These are phyloP conservation scores for Listronotus oregonensis DNA, from an alignment of 1,140 invertebrate genomes.

Conservation along the genomic window DNA sequence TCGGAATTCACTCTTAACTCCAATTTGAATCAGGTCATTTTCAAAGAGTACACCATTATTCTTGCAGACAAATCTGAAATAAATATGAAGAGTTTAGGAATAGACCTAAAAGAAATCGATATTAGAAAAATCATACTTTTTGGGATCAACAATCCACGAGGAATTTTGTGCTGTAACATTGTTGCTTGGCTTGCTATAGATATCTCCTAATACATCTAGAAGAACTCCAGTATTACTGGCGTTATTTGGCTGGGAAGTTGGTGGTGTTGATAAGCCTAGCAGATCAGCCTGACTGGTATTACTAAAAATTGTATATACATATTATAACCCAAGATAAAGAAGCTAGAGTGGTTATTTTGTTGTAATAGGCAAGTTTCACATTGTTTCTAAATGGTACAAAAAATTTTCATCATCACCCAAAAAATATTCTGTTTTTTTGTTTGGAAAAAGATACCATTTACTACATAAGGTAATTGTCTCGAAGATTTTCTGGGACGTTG, in stretches of 20 bases:
- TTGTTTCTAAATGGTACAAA: too few relatives aligned
- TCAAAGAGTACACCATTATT: constrained; percentile 98
- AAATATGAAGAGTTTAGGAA: neutral
- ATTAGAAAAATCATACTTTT: constrained; percentile 35
- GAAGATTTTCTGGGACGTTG: too few relatives aligned
- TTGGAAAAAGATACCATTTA: too few relatives aligned
- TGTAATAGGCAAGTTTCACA: too few relatives aligned
- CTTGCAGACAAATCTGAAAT: constrained; percentile 89
- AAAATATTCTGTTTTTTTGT: too few relatives aligned
- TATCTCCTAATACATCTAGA: constrained; percentile 89
- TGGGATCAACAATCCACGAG: constrained; percentile 31
- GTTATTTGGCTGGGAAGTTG: constrained; percentile 66
- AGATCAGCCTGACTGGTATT: constrained; percentile 77
- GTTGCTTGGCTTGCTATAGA: constrained; percentile 73
- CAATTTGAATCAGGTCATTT: constrained; percentile 97
- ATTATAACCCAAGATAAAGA: too few relatives aligned
- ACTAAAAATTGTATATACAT: constrained; percentile 32
- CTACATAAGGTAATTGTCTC: too few relatives aligned
- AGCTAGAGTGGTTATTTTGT: too few relatives aligned
- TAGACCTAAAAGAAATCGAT: too few relatives aligned
- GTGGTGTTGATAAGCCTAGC: constrained; percentile 82
- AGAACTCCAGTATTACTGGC: constrained; percentile 73
- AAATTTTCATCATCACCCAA: too few relatives aligned
- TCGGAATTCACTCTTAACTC: constrained; percentile 95
- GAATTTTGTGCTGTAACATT: constrained; percentile 60